Conservation (phyloP, 1,140 invertebrate species). For the Ectropis grisescens region DNA sequence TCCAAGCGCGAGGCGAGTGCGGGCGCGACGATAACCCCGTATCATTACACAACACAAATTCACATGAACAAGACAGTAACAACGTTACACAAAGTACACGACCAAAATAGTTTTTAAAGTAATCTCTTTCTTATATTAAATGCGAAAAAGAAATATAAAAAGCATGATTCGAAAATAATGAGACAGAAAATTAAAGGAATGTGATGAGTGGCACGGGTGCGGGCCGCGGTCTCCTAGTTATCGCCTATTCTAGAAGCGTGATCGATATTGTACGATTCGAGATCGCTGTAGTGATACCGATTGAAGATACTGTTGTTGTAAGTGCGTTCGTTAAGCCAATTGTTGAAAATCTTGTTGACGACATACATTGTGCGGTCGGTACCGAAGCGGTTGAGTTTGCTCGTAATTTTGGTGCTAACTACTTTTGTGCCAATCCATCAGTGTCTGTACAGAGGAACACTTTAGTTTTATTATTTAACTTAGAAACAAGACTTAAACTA, state of each 20-base stretch:
- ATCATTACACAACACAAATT: constrained; percentile 64
- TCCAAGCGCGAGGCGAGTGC: constrained; percentile 57
- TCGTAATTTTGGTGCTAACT: constrained; percentile 25
- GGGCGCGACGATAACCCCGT: constrained; percentile 46
- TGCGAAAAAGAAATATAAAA: constrained; percentile 48
- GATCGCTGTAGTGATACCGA: no score
- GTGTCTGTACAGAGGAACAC: constrained; percentile 17
- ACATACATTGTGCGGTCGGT: constrained; percentile 7
- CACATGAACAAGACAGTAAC: constrained; percentile 67
- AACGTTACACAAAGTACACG: constrained; percentile 61
- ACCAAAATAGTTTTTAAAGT: constrained; percentile 68
- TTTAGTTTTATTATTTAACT: not conserved
- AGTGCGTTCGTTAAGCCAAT: constrained; percentile 3
- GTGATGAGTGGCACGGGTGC: constrained; percentile 32
- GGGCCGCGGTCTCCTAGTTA: constrained; percentile 29
- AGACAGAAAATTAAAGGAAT: constrained; percentile 29
- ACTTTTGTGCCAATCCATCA: constrained; percentile 31
- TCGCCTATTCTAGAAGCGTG: constrained; percentile 15
- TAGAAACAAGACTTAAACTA: constrained; percentile 1
- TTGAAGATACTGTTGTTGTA: constrained; percentile 1
- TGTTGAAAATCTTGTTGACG: constrained; percentile 1
- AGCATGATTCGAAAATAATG: constrained; percentile 48
- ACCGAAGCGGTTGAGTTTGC: constrained; percentile 18
- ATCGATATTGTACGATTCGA: not conserved
- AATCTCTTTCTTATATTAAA: constrained; percentile 28